Conservation (phyloP, 2,888 invertebrate genomes). For the Eupsilia transversa region DNA sequence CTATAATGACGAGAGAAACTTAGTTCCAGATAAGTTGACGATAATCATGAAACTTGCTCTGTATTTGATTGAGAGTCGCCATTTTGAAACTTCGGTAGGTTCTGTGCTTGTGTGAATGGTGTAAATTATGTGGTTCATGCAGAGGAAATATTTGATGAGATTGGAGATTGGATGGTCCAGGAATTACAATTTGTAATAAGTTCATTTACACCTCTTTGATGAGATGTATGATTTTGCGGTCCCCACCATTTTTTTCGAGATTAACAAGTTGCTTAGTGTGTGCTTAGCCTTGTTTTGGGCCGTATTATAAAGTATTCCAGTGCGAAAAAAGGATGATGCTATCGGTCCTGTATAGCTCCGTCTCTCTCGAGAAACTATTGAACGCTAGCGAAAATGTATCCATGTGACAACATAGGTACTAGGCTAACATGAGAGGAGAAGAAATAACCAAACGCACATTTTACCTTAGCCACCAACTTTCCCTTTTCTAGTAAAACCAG, state of each 20-base stretch:
- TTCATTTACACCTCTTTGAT: neutral
- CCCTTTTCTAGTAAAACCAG: neutral
- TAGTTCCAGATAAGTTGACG: constrained; percentile 61
- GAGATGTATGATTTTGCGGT: neutral
- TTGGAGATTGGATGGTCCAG: neutral
- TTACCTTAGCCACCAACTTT: neutral
- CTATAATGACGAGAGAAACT: constrained; percentile 57
- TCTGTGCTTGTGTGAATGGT: constrained; percentile 21
- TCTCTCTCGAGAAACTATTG: neutral
- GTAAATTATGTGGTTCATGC: constrained; percentile 7
- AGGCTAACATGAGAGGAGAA: neutral
- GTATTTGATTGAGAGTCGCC: constrained; percentile 60
- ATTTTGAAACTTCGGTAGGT: constrained; percentile 52
- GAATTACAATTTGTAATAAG: neutral
- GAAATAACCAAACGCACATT: neutral
- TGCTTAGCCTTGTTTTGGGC: neutral
- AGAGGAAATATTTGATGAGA: constrained; percentile 15
- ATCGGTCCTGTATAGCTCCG: neutral
- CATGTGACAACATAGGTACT: neutral
- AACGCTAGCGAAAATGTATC: neutral
- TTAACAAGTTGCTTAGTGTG: neutral
- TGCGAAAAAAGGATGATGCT: neutral
- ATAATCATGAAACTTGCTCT: constrained; percentile 60
- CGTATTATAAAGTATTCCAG: neutral
- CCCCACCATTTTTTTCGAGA: neutral